Evolutionary conservation across 2,888 invertebrate species (phyloP), one percentile per base, ranked within the genome.

Genomic region (Geotrupes spiniger): DNA sequence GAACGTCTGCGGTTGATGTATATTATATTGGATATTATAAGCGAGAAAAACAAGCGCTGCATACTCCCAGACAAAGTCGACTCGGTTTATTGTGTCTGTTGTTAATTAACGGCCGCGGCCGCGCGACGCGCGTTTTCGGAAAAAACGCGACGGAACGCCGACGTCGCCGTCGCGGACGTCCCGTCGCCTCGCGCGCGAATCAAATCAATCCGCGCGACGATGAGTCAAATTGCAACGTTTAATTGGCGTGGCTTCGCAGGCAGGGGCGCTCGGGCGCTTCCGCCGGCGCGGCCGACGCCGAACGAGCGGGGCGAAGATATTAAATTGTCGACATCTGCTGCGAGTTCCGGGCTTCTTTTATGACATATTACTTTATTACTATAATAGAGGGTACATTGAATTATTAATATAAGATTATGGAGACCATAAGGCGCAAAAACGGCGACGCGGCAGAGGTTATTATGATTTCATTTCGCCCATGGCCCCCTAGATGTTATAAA

Each of bases 341-440:
- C 36, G 44, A 40, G 48, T 43, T 33, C 36, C 47, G 37, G 49
- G 53, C 43, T 53, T 51, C 52, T 67, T 70, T 71, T 70, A 72
- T 72, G 71, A 71, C 72, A 71, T 73, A 72, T 73, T 73, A 73
- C 73, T 73, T 72, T 72, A 73, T 73, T 72, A 72, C 71, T 68
- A 68, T 71, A 73, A 73, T 73, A 71, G 73, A 70, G 70, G 71
- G 71, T 66, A 70, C 71, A 72, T 72, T 72, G 72, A 72, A 72
- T 72, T 72, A 72, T 72, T 72, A 72, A 71, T 71, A 72, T 71
- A 71, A 71, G 71, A 72, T 72, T 71, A 72, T 69, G 64, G 52
- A 36, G 42, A 26, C 27, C 36, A 28, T 42, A 42, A 29, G 41
- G 46, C 49, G 41, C 39, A 14, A 11, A n/a, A 12, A 11, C 31